phyloP scores from a whole-genome alignment of 2,888 invertebrate species.

The Steromphala cineraria region DNA sequence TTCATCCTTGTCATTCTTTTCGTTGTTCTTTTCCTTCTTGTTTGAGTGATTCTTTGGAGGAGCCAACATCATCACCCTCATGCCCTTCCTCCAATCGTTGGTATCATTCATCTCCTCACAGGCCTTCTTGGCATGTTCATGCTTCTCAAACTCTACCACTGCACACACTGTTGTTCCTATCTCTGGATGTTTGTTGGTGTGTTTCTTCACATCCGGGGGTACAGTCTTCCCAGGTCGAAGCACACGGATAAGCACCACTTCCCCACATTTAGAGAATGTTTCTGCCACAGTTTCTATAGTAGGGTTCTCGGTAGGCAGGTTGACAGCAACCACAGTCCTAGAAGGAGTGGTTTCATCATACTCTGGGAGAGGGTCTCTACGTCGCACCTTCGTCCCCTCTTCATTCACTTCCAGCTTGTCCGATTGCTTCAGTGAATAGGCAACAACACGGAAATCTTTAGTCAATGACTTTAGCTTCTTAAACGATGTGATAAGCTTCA shows the following conservation, averaged over 20 bases:
- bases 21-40: conserved; percentile 48
- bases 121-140: conserved; percentile 89
- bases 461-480: conserved; percentile 95
- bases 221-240: conserved; percentile 91
- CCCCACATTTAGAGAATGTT: conserved; percentile 90
- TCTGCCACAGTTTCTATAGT: conserved; percentile 94
- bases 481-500: conserved; percentile 95
- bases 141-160: conserved; percentile 91
- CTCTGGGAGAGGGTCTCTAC: conserved; percentile 89
- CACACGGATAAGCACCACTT: conserved; percentile 91
- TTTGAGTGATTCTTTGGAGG: conserved; percentile 61
- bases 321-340: conserved; percentile 90
- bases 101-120: conserved; percentile 77
- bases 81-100: conserved; percentile 73
- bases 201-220: conserved; percentile 92
- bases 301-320: conserved; percentile 89
- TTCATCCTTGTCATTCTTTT: conserved; percentile 53
- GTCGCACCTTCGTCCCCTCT: conserved; percentile 90
- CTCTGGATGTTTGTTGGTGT: conserved; percentile 92
- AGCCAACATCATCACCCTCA: conserved; percentile 73
- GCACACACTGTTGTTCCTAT: conserved; percentile 89
- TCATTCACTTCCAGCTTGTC: conserved; percentile 91
- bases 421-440: conserved; percentile 87
- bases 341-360: conserved; percentile 95
- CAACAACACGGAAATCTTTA: conserved; percentile 94